Percentiles rank a stretch among this genome's conserved stretches.
Conservation (phyloP, 2,888 invertebrate genomes). For the Hipparchia semele region DNA sequence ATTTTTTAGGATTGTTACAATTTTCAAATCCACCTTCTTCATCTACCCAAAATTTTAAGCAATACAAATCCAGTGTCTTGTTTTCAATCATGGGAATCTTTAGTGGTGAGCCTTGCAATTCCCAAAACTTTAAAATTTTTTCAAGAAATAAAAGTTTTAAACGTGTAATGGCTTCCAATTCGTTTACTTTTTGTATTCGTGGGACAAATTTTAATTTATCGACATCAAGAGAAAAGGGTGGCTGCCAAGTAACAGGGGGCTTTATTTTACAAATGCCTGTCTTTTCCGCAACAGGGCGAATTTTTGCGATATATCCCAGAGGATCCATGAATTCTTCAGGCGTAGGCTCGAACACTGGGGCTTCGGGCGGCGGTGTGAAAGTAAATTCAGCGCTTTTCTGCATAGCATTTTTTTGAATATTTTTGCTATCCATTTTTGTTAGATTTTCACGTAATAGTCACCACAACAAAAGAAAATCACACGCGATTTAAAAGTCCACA, state of each 20-base stretch:
- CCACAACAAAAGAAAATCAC: constrained; percentile 27
- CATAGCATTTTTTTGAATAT: constrained; percentile 81
- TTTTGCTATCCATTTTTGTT: constrained; percentile 71
- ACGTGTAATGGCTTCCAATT: constrained; percentile 87
- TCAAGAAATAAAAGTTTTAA: constrained; percentile 89
- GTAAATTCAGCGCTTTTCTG: constrained; percentile 78
- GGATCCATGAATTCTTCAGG: constrained; percentile 89
- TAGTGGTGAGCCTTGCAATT: constrained; percentile 85
- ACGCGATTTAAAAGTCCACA: constrained; percentile 26
- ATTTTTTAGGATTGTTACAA: constrained; percentile 85
- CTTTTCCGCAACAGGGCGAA: constrained; percentile 87
- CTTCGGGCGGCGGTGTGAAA: constrained; percentile 83
- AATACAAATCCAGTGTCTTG: constrained; percentile 87
- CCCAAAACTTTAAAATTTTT: constrained; percentile 89
- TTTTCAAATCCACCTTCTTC: constrained; percentile 84
- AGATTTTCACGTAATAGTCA: constrained; percentile 31
- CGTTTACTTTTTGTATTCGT: constrained; percentile 80
- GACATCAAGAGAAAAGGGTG: constrained; percentile 90
- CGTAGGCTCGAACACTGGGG: constrained; percentile 88
- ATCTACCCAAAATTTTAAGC: constrained; percentile 84
- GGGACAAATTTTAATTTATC: constrained; percentile 83
- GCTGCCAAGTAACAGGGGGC: constrained; percentile 89
- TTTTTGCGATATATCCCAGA: constrained; percentile 88
- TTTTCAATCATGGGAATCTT: constrained; percentile 88
- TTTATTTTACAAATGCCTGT: constrained; percentile 90